Evolutionary conservation across 2,113 vertebrate species (phyloP), one percentile per base, ranked within the genome.

Genomic region (Rhipidura dahli): DNA sequence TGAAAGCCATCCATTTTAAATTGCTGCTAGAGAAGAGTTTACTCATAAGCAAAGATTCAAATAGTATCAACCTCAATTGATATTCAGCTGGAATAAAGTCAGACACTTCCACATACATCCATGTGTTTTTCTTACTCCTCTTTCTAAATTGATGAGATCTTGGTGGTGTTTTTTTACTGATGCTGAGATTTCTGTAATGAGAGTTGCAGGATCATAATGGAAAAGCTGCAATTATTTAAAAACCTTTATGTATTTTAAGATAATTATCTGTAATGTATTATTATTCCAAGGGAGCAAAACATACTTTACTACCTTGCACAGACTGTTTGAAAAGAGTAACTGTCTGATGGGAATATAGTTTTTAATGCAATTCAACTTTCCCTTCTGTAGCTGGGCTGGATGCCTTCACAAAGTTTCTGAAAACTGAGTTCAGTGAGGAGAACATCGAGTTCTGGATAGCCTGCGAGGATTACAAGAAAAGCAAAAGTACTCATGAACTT

Each of bases 381-480:
- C 33, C 57, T 77, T 81, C 60, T 65, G 37, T 91, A 99, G 99
- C 98, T 96, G 99, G 99, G 51, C 87, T 99, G 83, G 97, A 99
- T 60, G 97, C 97, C 79, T 99, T 99, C 93, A 98, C 98, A 13
- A 98, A 97, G 76, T 99, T 99, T 93, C 98, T 99, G 95, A 98
- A 98, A 97, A 98, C 98, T 5, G 98, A 99, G 95, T 99, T 99
- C 98, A 99, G 99, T 15, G 99, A 99, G 79, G 99, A 99, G 97
- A 99, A 99, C 97, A 99, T 99, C 0, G 99, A 99, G 97, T 99
- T 99, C 97, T 99, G 99, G 99, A 90, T 98, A 92, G 99, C 99
- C 56, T 99, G 99, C 1, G 99, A 99, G 94, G 99, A 99, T 88
- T 99, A 98, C 98, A 99, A 99, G 98, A 98, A 97, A 91, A 98